A percentile compares a stretch with the other conserved stretches of the same genome.
Evolutionary conservation across 2,888 invertebrate genomes (phyloP).

Genomic region (Volucella bombylans): DNA sequence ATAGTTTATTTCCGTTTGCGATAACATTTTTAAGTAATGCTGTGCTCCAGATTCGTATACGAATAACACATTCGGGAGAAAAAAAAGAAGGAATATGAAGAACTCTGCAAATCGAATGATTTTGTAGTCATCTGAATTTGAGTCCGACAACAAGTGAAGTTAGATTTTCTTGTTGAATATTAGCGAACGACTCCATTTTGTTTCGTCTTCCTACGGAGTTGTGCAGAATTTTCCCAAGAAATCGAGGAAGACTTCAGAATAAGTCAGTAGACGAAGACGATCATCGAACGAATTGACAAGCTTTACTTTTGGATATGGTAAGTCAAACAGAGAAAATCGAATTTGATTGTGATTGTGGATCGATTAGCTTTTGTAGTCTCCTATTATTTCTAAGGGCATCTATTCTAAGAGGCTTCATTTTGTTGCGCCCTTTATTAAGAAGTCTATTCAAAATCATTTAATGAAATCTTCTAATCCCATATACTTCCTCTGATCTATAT

Average conservation of each 20-base stretch:
- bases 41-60: slow-evolving; percentile 48
- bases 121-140: slow-evolving; percentile 31
- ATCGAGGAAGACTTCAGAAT: slow-evolving; percentile 41
- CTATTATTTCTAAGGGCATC: no score
- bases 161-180: slow-evolving; percentile 51
- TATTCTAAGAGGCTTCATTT: slow-evolving; percentile 13
- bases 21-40: slow-evolving; percentile 55
- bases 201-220: slow-evolving; percentile 63
- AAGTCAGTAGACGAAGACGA: slow-evolving; percentile 43
- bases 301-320: slow-evolving; percentile 59
- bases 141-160: slow-evolving; percentile 24
- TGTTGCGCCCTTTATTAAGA: slow-evolving; percentile 30
- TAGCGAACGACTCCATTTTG: slow-evolving; percentile 71
- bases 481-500: slow-evolving; percentile 23
- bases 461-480: slow-evolving; percentile 1
- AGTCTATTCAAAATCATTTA: slow-evolving; percentile 1
- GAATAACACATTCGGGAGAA: slow-evolving; percentile 4
- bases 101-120: slow-evolving; percentile 35
- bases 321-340: slow-evolving; percentile 21
- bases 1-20: slow-evolving; percentile 67
- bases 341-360: slow-evolving; percentile 56
- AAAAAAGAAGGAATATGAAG: slow-evolving; percentile 27
- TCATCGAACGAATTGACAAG: slow-evolving; percentile 33
- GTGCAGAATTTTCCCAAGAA: slow-evolving; percentile 70
- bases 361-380: not conserved